These are phyloP conservation scores for Ethmia dodecea DNA, from an alignment of 2,888 invertebrate genomes.

Conservation along the genomic window DNA sequence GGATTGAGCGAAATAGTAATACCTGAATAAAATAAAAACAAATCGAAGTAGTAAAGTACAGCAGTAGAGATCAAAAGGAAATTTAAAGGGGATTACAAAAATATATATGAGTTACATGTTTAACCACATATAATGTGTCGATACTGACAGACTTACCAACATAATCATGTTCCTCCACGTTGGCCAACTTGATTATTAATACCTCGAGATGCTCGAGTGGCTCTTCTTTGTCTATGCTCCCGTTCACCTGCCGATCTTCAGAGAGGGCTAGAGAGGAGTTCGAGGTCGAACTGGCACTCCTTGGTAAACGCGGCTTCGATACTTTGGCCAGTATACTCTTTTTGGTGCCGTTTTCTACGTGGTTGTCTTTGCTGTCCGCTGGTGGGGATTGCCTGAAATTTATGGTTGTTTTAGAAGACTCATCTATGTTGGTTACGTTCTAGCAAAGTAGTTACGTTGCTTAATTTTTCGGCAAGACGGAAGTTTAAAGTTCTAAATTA, in stretches of 20 bases:
- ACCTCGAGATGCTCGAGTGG: slow-evolving; percentile 50
- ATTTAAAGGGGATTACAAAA: too few species aligned
- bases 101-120: too few species aligned
- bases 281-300: slow-evolving; percentile 46
- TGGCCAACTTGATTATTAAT: slow-evolving; percentile 59
- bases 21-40: too few species aligned
- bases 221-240: slow-evolving; percentile 30
- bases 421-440: too few species aligned
- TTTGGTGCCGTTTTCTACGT: slow-evolving; percentile 47
- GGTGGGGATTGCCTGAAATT: slow-evolving; percentile 40
- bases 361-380: slow-evolving; percentile 41
- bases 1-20: too few species aligned
- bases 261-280: slow-evolving; percentile 33
- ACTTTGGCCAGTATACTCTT: slow-evolving; percentile 61
- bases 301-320: slow-evolving; percentile 48
- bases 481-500: too few species aligned
- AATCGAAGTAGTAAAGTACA: too few species aligned
- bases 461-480: too few species aligned
- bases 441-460: too few species aligned
- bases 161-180: slow-evolving; percentile 59
- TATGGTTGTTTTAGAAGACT: too few species aligned
- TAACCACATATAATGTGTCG: too few species aligned
- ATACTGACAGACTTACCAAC: slow-evolving; percentile 54
- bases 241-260: slow-evolving; percentile 38
- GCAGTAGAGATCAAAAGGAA: too few species aligned